Evolutionary conservation across 2,888 invertebrate species (phyloP).

Genomic region (Lobophora halterata): DNA sequence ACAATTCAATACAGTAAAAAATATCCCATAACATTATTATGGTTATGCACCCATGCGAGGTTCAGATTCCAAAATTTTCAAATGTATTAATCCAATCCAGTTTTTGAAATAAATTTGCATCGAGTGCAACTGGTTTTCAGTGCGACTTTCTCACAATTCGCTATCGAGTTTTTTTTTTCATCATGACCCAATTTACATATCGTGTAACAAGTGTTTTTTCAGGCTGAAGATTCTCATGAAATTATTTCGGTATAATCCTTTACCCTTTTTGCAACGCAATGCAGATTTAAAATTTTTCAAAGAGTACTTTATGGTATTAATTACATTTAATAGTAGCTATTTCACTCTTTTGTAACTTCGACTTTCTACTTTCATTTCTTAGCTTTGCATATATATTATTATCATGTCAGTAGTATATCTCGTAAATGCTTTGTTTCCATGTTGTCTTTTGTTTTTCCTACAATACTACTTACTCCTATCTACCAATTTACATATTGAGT

Average conservation of each 20-base stretch:
- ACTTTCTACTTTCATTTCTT: background rate
- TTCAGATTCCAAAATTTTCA: slow-evolving; percentile 4
- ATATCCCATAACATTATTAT: slow-evolving; percentile 10
- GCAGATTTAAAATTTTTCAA: too few species aligned
- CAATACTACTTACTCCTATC: slow-evolving; percentile 6
- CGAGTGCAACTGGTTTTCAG: slow-evolving; percentile 52
- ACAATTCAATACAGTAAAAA: slow-evolving; percentile 10
- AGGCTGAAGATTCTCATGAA: too few species aligned
- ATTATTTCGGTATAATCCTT: too few species aligned
- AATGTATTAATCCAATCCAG: slow-evolving; percentile 24
- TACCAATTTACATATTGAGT: slow-evolving; percentile 28
- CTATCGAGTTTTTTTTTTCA: slow-evolving; percentile 14
- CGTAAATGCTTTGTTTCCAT: background rate
- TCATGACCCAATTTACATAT: slow-evolving; percentile 25
- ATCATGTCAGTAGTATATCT: background rate
- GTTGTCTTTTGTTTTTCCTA: slow-evolving; percentile 1
- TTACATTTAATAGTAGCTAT: too few species aligned
- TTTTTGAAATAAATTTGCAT: slow-evolving; percentile 64
- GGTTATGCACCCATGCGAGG: too few species aligned
- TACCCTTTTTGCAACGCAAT: too few species aligned
- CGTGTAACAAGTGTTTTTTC: slow-evolving; percentile 6
- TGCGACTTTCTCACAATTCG: slow-evolving; percentile 30
- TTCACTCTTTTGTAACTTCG: too few species aligned
- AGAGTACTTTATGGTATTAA: too few species aligned
- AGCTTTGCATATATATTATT: background rate